Conservation (phyloP, 2,797 vertebrate species). For the Bradypodion pumilum region DNA sequence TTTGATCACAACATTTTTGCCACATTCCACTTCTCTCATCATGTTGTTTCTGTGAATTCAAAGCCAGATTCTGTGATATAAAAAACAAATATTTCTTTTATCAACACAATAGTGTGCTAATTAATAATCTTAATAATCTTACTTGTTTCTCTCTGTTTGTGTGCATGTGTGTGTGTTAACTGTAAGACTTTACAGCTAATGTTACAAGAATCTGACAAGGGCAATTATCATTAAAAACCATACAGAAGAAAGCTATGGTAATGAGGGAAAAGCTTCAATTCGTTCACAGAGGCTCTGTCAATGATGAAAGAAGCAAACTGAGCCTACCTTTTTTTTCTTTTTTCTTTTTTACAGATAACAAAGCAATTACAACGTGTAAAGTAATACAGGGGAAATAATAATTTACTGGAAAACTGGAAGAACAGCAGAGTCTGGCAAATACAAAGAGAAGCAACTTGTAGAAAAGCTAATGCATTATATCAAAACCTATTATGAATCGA, state of each 20-base stretch:
- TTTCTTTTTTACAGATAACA: slow-evolving; percentile 63
- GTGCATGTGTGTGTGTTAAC: slow-evolving; percentile 21
- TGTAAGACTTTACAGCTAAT: slow-evolving; percentile 63
- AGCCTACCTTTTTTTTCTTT: slow-evolving; percentile 57
- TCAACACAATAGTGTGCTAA: slow-evolving; percentile 70
- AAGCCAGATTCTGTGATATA: slow-evolving; percentile 60
- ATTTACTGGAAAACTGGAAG: slow-evolving; percentile 65
- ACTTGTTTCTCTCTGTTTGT: slow-evolving; percentile 20
- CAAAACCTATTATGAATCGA: slow-evolving; percentile 64
- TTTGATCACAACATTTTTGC: slow-evolving; percentile 21
- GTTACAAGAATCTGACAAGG: slow-evolving; percentile 69
- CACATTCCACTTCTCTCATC: slow-evolving; percentile 38
- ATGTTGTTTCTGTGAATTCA: slow-evolving; percentile 56
- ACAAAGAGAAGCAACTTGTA: slow-evolving; percentile 64
- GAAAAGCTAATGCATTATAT: slow-evolving; percentile 67
- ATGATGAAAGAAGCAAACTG: slow-evolving; percentile 68
- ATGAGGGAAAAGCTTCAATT: slow-evolving; percentile 61
- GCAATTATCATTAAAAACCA: slow-evolving; percentile 73
- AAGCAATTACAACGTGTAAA: slow-evolving; percentile 74
- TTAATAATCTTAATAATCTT: slow-evolving; percentile 66
- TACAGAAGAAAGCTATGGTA: slow-evolving; percentile 72
- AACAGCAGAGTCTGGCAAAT: slow-evolving; percentile 53
- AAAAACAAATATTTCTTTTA: slow-evolving; percentile 71
- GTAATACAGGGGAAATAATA: slow-evolving; percentile 71
- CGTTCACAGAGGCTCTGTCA: slow-evolving; percentile 57